These are phyloP conservation scores for Ophion ellenae DNA, from an alignment of 2,888 invertebrate genomes.

Conservation along the genomic window DNA sequence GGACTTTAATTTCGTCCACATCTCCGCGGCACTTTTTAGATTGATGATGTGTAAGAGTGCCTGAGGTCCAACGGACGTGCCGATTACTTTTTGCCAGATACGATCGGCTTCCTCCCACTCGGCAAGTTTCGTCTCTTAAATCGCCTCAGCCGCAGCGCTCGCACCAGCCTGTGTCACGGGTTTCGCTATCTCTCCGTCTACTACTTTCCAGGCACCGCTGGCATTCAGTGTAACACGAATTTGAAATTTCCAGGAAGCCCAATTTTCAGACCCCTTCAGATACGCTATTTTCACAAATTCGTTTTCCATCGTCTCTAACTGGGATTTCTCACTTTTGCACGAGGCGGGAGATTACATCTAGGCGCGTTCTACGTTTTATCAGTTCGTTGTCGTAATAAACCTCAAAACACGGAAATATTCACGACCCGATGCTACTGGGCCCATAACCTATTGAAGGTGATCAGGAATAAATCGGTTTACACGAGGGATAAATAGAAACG, in stretches of 20 bases:
- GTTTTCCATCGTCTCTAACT: slow-evolving; percentile 57
- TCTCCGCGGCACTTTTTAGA: slow-evolving; percentile 69
- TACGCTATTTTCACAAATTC: slow-evolving; percentile 55
- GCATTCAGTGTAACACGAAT: slow-evolving; percentile 33
- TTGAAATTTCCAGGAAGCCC: slow-evolving; percentile 57
- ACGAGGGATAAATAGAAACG: not conserved
- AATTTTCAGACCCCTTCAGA: slow-evolving; percentile 62
- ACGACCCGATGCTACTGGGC: slow-evolving; percentile 42
- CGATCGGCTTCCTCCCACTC: slow-evolving; percentile 67
- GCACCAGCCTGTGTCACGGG: slow-evolving; percentile 24
- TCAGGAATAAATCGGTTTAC: not conserved
- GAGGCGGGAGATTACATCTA: slow-evolving; percentile 37
- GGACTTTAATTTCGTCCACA: slow-evolving; percentile 72
- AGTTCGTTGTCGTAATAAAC: not conserved
- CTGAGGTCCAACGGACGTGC: slow-evolving; percentile 67
- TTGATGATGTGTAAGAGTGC: slow-evolving; percentile 71
- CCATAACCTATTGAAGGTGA: slow-evolving; percentile 50
- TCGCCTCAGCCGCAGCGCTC: not conserved
- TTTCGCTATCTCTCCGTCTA: slow-evolving; percentile 21
- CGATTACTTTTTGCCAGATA: slow-evolving; percentile 71
- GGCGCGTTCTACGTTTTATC: slow-evolving; percentile 1
- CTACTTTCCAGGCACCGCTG: slow-evolving; percentile 34
- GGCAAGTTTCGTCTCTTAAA: slow-evolving; percentile 9
- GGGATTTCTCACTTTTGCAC: slow-evolving; percentile 61
- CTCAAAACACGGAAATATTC: slow-evolving; percentile 21